phyloP scores from a whole-genome alignment of 1,140 invertebrate genomes.

The Nasonia giraulti region DNA sequence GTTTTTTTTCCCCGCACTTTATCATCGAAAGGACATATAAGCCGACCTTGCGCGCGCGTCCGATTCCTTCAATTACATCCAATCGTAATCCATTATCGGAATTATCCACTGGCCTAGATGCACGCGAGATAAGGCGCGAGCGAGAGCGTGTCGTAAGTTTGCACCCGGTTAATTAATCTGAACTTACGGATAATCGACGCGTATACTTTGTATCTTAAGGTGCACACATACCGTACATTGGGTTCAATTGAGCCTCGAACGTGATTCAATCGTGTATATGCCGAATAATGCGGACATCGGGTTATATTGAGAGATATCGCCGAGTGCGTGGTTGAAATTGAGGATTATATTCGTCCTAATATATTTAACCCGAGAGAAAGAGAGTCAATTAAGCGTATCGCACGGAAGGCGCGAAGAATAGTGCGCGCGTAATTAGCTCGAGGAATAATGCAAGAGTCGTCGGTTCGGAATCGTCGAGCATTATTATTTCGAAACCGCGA shows the following conservation, averaged over 20 bases:
- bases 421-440: too few relatives aligned
- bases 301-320: background rate
- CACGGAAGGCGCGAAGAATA: too few relatives aligned
- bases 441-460: too few relatives aligned
- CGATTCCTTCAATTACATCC: conserved; percentile 26
- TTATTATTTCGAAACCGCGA: too few relatives aligned
- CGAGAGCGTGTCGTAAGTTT: too few relatives aligned
- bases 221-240: too few relatives aligned
- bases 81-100: conserved; percentile 34
- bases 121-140: background rate
- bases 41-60: background rate
- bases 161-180: background rate
- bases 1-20: background rate
- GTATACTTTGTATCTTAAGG: background rate
- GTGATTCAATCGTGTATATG: background rate
- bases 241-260: background rate
- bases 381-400: too few relatives aligned
- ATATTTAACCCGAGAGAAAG: too few relatives aligned
- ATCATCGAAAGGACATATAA: conserved; percentile 4
- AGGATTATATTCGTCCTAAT: background rate
- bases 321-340: background rate
- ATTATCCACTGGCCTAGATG: background rate
- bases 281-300: background rate
- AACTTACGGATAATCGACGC: background rate
- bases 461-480: too few relatives aligned